phyloP scores from a whole-genome alignment of 2,113 vertebrate species.

The Brienomyrus longianalis region DNA sequence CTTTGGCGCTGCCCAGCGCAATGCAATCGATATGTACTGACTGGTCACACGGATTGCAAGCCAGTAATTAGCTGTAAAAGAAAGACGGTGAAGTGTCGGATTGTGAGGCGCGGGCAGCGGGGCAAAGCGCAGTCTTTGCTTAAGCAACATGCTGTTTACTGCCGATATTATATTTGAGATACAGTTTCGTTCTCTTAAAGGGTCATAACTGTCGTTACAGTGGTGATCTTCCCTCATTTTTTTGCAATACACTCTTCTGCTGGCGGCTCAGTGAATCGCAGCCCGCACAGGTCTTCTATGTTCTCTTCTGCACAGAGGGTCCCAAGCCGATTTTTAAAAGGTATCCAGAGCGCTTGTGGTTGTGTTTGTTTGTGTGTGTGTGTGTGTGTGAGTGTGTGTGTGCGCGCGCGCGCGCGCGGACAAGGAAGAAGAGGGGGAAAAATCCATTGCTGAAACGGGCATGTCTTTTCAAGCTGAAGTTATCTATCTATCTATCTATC shows the following conservation, averaged over 20 bases:
- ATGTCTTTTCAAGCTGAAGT: neutral
- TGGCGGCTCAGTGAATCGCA: neutral
- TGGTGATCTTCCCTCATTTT: neutral
- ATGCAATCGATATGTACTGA: conserved; percentile 26
- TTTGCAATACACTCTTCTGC: neutral
- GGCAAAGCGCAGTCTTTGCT: conserved; percentile 52
- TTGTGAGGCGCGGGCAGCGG: conserved; percentile 30
- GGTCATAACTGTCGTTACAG: neutral
- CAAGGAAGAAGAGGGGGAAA: neutral
- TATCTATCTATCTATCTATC: neutral
- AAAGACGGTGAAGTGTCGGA: conserved; percentile 28
- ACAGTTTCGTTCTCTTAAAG: neutral
- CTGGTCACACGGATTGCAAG: conserved; percentile 15
- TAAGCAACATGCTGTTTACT: neutral
- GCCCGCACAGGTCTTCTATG: neutral
- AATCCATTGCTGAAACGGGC: neutral
- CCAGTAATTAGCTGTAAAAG: conserved; percentile 19
- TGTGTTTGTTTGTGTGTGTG: neutral
- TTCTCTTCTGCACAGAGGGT: neutral
- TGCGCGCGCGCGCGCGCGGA: neutral
- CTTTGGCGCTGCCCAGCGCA: conserved; percentile 10
- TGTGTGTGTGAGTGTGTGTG: too few species aligned
- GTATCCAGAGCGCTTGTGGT: neutral
- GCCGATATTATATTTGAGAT: neutral
- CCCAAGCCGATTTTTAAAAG: neutral